Evolutionary conservation across 2,888 invertebrate genomes (phyloP).

Genomic region (Oasisia sp.): DNA sequence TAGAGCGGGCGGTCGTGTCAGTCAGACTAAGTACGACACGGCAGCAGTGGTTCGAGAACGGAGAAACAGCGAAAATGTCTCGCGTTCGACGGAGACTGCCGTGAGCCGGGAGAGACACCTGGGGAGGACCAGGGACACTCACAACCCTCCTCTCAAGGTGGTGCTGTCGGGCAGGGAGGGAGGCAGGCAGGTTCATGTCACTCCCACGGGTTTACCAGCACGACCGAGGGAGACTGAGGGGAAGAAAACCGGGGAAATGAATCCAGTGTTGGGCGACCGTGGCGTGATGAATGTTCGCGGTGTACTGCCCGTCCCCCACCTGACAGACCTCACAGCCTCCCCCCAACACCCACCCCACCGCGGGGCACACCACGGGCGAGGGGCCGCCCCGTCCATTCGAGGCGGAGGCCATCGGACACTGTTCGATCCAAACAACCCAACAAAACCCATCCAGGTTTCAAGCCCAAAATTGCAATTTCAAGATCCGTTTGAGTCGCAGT

Average conservation of each 20-base stretch:
- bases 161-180: background rate
- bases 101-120: background rate
- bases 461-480: slow-evolving; percentile 29
- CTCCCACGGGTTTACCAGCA: background rate
- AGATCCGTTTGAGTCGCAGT: slow-evolving; percentile 25
- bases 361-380: background rate
- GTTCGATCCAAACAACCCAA: slow-evolving; percentile 60
- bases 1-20: background rate
- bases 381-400: background rate
- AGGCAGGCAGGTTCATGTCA: background rate
- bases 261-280: background rate
- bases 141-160: background rate
- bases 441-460: slow-evolving; percentile 41
- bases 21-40: background rate
- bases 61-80: background rate
- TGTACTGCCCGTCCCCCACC: background rate
- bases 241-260: background rate
- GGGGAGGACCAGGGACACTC: background rate
- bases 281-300: background rate
- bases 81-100: background rate
- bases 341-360: background rate
- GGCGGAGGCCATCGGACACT: slow-evolving; percentile 47
- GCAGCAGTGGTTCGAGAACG: background rate
- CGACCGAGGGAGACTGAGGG: background rate
- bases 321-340: background rate